Base-by-base conservation (phyloP, 2,113 vertebrate species). In the Electrona antarctica region DNA sequence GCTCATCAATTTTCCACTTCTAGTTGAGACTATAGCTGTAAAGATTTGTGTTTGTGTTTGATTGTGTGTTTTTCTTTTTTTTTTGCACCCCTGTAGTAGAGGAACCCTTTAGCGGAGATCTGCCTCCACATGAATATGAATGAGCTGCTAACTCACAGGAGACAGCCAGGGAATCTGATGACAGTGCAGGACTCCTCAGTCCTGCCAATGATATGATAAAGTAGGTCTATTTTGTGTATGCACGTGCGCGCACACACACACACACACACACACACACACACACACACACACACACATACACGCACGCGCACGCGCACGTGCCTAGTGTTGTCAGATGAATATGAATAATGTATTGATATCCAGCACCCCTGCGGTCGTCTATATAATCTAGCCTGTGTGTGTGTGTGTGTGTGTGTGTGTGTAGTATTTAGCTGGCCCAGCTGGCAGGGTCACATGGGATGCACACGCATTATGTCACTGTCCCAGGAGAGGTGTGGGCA, bases 291-390 rank as follows among this genome's bases (percentile, higher is more conserved):
- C 48, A 15, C 15, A 49, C 48, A 21, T 9, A 49, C 15, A 57
- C 21, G 9, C 14, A 10, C 13, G 29, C 47, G 8, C 55, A 46
- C 6, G 5, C 33, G 46, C 14, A 13, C 66, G 11, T 78, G 84
- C 85, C 72, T 41, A 41, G 33, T 41, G 41, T 76, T 67, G 70
- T 90, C 87, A 84, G 84, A 85, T 85, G 76, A 72, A 81, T 87
- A 88, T 90, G 85, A 90, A 90, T 91, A 91, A 92, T 92, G 86
- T 84, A 92, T 91, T 83, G 83, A 81, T 81, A 80, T 73, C 71
- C 73, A 33, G 21, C 78, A 41, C 85, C 80, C 81, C 83, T 73
- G 67, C 80, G 79, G 77, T 73, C 49, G 83, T 78, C 69, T 59
- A 80, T 66, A 81, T 79, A 88, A 80, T 67, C 74, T 60, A 29